Base-by-base conservation (phyloP, 2,113 vertebrate genomes). In the Ifrita kowaldi region DNA sequence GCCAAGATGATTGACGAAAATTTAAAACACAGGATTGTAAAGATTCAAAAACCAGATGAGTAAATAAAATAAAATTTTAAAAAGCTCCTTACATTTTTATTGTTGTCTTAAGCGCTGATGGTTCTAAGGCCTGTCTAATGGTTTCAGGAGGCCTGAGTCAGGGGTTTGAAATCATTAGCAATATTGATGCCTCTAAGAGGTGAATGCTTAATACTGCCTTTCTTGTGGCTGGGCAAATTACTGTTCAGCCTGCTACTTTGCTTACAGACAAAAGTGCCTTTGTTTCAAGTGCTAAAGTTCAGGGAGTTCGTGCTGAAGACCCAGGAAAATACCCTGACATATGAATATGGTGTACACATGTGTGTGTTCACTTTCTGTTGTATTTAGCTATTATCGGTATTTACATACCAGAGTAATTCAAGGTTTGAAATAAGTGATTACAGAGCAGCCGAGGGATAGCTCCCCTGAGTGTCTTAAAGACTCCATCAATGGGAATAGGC, bases 151-250 rank as follows among this genome's bases (percentile, higher is more conserved):
- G 78, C n/a, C 73, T 44, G 37, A 93, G 84, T 87, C 37, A 13
- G 75, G 67, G 49, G 26, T 79, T 92, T 96, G 87, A 94, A 96
- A 96, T 85, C 89, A 87, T 93, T 97, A 96, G 91, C 70, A 93
- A 26, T 96, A 96, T 85, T 91, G 89, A 93, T 94, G 84, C 62
- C 70, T 76, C 68, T 90, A 74, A 89, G 67, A 93, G 64, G 50
- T 37, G 42, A 94, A 69, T 73, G 68, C 27, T 94, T 96, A 90
- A 91, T 77, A 75, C 23, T 64, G 22, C 53, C 53, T 47, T 84
- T 79, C 76, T 87, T 80, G 46, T 70, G 59, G 42, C 70, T 74
- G 55, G 30, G 75, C 33, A 94, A 84, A 93, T 89, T 68, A 35
- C 84, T 85, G 65, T 57, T 91, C 87, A 93, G 82, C 7, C 68